Evolutionary conservation across 2,113 vertebrate species (phyloP).

Genomic region (Triplophysa rosa): DNA sequence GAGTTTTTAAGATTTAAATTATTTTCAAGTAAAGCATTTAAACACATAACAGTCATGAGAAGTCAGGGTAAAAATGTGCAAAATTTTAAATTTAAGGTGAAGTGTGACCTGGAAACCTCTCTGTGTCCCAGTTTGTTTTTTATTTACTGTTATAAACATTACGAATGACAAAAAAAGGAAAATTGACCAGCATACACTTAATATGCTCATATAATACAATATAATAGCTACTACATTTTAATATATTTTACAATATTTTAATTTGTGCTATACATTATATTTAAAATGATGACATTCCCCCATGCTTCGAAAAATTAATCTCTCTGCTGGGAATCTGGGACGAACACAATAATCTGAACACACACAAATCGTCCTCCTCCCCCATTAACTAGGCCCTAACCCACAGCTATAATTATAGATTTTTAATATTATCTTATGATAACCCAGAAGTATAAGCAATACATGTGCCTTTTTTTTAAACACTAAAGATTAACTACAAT

Average conservation of each 20-base stretch:
- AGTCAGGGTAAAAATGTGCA: no score
- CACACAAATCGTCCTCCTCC: constrained; percentile 28
- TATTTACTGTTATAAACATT: neutral
- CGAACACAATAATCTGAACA: constrained; percentile 42
- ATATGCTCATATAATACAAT: no score
- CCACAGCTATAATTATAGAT: constrained; percentile 44
- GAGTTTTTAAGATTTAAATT: no score
- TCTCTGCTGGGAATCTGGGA: constrained; percentile 44
- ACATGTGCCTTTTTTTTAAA: neutral
- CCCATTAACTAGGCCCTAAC: constrained; percentile 54
- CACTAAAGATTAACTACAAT: neutral
- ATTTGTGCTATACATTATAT: no score
- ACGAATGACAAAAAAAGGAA: neutral
- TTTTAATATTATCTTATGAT: constrained; percentile 36
- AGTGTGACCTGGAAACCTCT: no score
- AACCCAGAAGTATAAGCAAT: neutral
- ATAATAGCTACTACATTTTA: no score
- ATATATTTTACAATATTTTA: no score
- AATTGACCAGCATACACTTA: no score
- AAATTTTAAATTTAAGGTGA: no score
- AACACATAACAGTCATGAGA: no score
- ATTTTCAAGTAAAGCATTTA: no score
- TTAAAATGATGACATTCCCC: neutral
- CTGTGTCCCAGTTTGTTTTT: no score
- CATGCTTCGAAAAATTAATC: constrained; percentile 37